Evolutionary conservation across 2,113 vertebrate species (phyloP), one percentile per base, ranked within the genome.

Genomic region (Psephotus haematonotus): DNA sequence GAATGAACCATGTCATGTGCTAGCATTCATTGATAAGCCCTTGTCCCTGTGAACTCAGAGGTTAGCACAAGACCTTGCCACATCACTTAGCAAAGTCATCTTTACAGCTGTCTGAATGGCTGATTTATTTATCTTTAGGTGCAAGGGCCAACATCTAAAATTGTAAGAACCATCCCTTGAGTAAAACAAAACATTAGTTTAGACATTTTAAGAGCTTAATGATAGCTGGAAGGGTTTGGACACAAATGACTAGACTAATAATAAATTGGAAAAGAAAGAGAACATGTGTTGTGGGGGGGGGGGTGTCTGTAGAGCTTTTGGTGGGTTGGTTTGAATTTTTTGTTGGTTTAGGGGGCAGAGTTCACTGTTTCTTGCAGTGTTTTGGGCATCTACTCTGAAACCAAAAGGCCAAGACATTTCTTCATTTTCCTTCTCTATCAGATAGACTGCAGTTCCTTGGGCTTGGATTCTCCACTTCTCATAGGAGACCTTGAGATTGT

Each of bases 1-100:
- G 91, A 90, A 94, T 96, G 91, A 96, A 86, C 93, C 80, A 87
- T 89, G 63, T 81, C 65, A 93, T 89, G 39, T 76, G 67, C 78
- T 65, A 91, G 75, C 44, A 55, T 46, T 63, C 92, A 92, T 25
- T 93, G 84, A 94, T 94, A 95, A 94, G 52, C 29, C 62, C 23
- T 50, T 72, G 57, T 74, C 49, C 72, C 75, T 93, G 35, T 88
- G 88, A 93, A 91, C 69, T 82, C 79, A 46, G 68, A 84, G 65
- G 67, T 95, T 90, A 95, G 65, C 67, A 76, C 28, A 86, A 1
- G 4, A 84, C 60, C 53, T 68, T 1, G 6, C 64, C 83, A 95
- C 68, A 91, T 82, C 75, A 70, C 69, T 82, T 88, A 43, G 60
- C 35, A 90, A 77, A 90, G 37, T 52, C 3, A 1, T 72, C 80